Evolutionary conservation across 2,113 vertebrate species (phyloP).

Genomic region (Trogon melanurus): DNA sequence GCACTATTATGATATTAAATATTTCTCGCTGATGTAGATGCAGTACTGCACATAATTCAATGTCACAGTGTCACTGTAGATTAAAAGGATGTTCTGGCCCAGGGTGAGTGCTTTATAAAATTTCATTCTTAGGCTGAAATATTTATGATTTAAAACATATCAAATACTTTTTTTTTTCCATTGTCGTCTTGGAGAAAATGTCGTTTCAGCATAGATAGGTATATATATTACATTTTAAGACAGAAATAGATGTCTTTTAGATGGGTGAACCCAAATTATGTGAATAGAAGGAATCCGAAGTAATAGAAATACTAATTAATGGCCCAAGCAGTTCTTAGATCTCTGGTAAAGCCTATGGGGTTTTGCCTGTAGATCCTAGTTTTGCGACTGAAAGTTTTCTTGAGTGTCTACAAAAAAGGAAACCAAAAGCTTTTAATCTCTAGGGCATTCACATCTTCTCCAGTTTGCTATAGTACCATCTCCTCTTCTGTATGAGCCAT

Average conservation of each 20-base stretch:
- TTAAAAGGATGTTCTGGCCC: slow-evolving; percentile 46
- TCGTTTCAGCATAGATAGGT: background rate
- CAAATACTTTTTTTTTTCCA: background rate
- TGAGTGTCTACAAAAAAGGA: background rate
- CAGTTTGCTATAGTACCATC: background rate
- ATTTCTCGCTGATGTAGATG: slow-evolving; percentile 52
- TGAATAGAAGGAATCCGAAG: background rate
- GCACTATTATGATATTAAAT: slow-evolving; percentile 72
- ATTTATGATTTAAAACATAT: background rate
- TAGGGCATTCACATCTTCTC: background rate
- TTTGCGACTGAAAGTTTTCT: background rate
- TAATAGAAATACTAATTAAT: background rate
- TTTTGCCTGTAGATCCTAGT: background rate
- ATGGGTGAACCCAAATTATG: background rate
- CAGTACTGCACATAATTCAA: slow-evolving; percentile 61
- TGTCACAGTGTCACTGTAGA: slow-evolving; percentile 67
- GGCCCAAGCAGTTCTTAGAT: background rate
- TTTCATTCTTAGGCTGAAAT: slow-evolving; percentile 26
- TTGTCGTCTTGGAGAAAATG: background rate
- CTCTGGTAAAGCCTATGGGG: background rate
- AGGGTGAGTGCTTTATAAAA: background rate
- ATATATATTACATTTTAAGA: background rate
- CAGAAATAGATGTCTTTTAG: background rate
- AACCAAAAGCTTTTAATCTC: background rate
- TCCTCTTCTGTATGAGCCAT: background rate